Evolutionary conservation across 2,113 vertebrate genomes (phyloP).

Genomic region (Malaclemys terrapin): DNA sequence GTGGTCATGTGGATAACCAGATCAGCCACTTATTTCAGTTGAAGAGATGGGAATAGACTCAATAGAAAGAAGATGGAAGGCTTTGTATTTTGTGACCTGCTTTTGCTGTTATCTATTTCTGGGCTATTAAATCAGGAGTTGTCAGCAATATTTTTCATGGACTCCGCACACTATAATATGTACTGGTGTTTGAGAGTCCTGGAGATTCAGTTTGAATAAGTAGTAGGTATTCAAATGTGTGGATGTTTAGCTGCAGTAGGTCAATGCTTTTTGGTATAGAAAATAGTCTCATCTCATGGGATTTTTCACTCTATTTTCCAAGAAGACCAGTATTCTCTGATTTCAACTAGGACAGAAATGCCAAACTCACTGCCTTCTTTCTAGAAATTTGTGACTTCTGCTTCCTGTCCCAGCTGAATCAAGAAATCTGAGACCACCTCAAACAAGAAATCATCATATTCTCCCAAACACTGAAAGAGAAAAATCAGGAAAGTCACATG

Average conservation of each 20-base stretch:
- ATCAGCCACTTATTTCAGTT: conserved; percentile 3
- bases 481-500: neutral
- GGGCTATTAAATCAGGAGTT: neutral
- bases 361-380: accelerated
- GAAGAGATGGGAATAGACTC: accelerated
- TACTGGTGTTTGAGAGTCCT: neutral
- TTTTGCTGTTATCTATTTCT: neutral
- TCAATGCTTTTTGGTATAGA: neutral
- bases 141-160: conserved; percentile 20
- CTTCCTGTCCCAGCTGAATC: neutral
- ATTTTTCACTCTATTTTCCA: neutral
- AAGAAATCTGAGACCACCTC: neutral
- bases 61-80: neutral
- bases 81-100: neutral
- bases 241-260: neutral
- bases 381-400: neutral
- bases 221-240: neutral
- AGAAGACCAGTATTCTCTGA: neutral
- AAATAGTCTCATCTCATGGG: neutral
- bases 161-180: neutral
- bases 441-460: neutral
- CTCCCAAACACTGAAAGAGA: neutral
- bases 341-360: neutral
- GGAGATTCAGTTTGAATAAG: neutral
- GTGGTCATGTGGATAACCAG: conserved; percentile 12